A percentile compares a stretch with the other conserved stretches of the same genome.
These are phyloP conservation scores for Oophaga sylvatica DNA, from an alignment of 2,797 vertebrate genomes.

Conservation along the genomic window DNA sequence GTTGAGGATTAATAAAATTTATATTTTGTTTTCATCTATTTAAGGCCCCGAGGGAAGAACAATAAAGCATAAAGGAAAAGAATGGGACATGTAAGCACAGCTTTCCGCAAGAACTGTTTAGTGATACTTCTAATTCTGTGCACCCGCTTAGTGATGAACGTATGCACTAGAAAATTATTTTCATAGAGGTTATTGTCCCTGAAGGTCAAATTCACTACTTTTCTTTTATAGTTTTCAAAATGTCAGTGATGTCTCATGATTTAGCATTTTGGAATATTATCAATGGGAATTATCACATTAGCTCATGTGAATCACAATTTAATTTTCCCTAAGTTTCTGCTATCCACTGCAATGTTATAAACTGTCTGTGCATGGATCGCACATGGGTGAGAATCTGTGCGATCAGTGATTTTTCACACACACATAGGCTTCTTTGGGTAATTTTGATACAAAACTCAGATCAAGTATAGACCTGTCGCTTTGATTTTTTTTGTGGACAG, in stretches of 20 bases:
- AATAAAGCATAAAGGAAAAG: not conserved
- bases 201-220: not conserved
- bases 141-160: not conserved
- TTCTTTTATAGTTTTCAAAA: not conserved
- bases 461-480: too few species aligned
- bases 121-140: conserved; percentile 5
- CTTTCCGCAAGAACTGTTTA: not conserved
- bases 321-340: not conserved
- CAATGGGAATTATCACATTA: not conserved
- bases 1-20: conserved; percentile 26
- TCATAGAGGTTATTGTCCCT: not conserved
- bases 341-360: too few species aligned
- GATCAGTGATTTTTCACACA: too few species aligned
- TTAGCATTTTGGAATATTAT: not conserved
- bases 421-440: too few species aligned
- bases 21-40: conserved; percentile 15
- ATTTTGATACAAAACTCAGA: too few species aligned
- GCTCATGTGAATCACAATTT: not conserved
- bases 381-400: too few species aligned
- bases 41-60: conserved; percentile 9
- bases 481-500: too few species aligned
- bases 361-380: too few species aligned
- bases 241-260: not conserved
- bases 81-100: conserved; percentile 1
- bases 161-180: not conserved